A percentile compares a stretch with the other conserved stretches of the same genome.
These are phyloP conservation scores for Umimayanthus kanabou DNA, from an alignment of 92 coral and sea anemone genomes.

Conservation along the genomic window DNA sequence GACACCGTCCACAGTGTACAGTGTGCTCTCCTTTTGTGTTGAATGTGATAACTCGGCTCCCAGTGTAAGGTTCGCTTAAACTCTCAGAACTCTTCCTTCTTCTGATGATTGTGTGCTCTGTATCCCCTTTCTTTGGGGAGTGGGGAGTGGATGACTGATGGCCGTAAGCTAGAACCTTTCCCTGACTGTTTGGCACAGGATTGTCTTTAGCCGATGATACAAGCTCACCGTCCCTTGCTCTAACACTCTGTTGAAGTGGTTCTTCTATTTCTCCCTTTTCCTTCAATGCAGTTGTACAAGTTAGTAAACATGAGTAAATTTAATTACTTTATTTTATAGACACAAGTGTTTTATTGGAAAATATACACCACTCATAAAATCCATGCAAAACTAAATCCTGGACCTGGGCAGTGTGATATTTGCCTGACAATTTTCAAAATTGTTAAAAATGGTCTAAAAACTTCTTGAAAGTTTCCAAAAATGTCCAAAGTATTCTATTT, in stretches of 20 bases:
- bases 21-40: conserved; percentile 72
- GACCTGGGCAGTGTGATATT: too few species aligned
- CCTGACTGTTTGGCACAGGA: conserved; percentile 44
- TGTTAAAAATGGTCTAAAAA: too few species aligned
- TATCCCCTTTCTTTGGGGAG: conserved; percentile 61
- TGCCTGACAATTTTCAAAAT: too few species aligned
- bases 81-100: conserved; percentile 78
- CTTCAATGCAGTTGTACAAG: conserved; percentile 33
- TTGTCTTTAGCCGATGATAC: conserved; percentile 58
- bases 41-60: conserved; percentile 72
- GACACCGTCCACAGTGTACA: conserved; percentile 92
- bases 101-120: conserved; percentile 42
- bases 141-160: conserved; percentile 20
- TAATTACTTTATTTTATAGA: too few species aligned
- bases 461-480: too few species aligned
- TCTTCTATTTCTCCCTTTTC: conserved; percentile 64
- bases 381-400: too few species aligned
- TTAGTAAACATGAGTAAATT: too few species aligned
- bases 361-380: too few species aligned
- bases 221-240: conserved; percentile 50
- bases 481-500: too few species aligned
- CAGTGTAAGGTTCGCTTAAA: conserved; percentile 58
- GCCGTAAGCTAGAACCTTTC: conserved; percentile 26
- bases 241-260: conserved; percentile 47
- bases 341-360: too few species aligned